A percentile compares a stretch with the other conserved stretches of the same genome.
Conservation (phyloP, 2,797 vertebrate genomes). For the Apogon talboti region DNA sequence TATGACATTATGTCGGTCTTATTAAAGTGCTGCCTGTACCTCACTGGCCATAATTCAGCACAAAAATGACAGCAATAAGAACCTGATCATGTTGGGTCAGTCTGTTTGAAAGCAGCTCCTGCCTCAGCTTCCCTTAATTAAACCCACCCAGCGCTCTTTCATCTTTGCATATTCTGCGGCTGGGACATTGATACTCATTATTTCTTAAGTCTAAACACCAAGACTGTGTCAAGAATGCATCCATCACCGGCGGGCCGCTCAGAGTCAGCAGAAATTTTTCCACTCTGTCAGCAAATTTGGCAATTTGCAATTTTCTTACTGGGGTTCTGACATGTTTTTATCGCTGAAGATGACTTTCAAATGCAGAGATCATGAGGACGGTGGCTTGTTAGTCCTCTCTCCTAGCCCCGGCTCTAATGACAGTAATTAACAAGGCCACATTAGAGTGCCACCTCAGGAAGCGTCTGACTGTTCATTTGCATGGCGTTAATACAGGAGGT, state of each 20-base stretch:
- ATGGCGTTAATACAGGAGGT: slow-evolving; percentile 80
- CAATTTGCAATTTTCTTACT: slow-evolving; percentile 95
- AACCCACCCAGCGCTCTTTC: slow-evolving; percentile 93
- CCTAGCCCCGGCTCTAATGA: slow-evolving; percentile 89
- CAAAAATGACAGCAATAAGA: slow-evolving; percentile 93
- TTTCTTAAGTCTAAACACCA: slow-evolving; percentile 99
- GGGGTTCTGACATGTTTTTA: slow-evolving; percentile 93
- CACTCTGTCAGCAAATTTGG: slow-evolving; percentile 93
- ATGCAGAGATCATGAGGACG: slow-evolving; percentile 95
- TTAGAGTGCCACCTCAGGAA: slow-evolving; percentile 90
- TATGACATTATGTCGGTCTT: slow-evolving; percentile 76
- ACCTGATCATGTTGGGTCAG: slow-evolving; percentile 97
- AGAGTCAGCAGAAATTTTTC: slow-evolving; percentile 91
- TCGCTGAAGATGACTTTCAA: slow-evolving; percentile 94
- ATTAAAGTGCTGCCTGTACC: slow-evolving; percentile 77
- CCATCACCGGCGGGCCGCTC: slow-evolving; percentile 91
- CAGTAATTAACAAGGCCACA: slow-evolving; percentile 95
- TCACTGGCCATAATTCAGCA: slow-evolving; percentile 88
- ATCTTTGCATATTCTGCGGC: slow-evolving; percentile 96
- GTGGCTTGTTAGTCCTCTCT: slow-evolving; percentile 89
- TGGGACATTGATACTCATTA: slow-evolving; percentile 99
- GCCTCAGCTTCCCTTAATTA: slow-evolving; percentile 96
- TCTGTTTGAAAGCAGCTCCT: slow-evolving; percentile 90
- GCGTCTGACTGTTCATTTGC: slow-evolving; percentile 83
- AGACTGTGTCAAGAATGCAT: slow-evolving; percentile 99